Conservation (phyloP, 1,140 invertebrate genomes). For the Pseudomyrmex concolor region DNA sequence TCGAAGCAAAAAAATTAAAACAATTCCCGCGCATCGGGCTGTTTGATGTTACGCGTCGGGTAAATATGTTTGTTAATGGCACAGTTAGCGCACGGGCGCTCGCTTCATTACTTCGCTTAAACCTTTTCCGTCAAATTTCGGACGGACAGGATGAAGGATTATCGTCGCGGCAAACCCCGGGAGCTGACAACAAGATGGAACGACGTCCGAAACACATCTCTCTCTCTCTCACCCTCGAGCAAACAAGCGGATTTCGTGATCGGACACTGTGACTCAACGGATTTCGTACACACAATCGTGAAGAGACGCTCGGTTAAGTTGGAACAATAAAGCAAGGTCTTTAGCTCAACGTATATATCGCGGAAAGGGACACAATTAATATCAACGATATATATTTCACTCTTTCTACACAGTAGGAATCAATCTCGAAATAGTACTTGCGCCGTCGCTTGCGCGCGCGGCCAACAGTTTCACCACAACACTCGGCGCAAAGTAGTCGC, state of each 20-base stretch:
- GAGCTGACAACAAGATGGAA: conserved; percentile 65
- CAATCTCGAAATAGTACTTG: too few species aligned
- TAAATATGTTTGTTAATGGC: conserved; percentile 3
- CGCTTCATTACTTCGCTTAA: conserved; percentile 40
- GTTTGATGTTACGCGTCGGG: background rate
- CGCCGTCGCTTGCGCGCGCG: too few species aligned
- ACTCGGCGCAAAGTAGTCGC: background rate
- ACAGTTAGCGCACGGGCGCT: background rate
- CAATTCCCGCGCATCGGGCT: background rate
- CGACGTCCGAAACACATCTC: conserved; percentile 18
- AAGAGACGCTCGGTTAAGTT: conserved; percentile 27
- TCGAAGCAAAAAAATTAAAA: conserved; percentile 37
- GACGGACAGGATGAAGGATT: conserved; percentile 42
- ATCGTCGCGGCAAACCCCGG: conserved; percentile 32
- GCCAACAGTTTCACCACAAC: too few species aligned
- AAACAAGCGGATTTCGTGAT: conserved; percentile 70
- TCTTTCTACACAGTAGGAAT: too few species aligned
- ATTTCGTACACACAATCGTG: conserved; percentile 54
- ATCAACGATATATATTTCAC: too few species aligned
- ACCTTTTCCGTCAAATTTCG: conserved; percentile 34
- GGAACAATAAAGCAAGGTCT: conserved; percentile 41
- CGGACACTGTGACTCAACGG: conserved; percentile 24
- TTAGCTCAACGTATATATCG: background rate
- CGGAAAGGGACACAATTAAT: too few species aligned
- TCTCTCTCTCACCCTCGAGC: conserved; percentile 19